Evolutionary conservation across 1,140 invertebrate genomes (phyloP).

Genomic region (Drosophila yakuba): DNA sequence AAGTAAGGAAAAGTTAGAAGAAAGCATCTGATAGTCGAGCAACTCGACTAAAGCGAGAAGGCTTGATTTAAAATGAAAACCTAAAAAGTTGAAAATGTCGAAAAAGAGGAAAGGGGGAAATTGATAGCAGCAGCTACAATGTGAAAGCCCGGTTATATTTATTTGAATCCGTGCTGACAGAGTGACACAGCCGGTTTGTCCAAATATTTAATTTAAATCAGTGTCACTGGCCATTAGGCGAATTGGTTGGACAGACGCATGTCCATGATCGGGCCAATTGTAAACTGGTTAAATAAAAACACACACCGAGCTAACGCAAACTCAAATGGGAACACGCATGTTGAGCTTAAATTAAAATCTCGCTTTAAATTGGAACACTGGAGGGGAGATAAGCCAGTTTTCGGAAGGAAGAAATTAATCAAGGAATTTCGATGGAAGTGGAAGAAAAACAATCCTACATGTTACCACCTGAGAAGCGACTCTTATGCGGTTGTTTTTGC

Average conservation of each 20-base stretch:
- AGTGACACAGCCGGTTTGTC: conserved; percentile 42
- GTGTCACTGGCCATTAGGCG: conserved; percentile 67
- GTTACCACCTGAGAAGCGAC: conserved; percentile 41
- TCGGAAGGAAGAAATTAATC: conserved; percentile 23
- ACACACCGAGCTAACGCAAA: conserved; percentile 5
- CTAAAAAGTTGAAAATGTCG: conserved; percentile 11
- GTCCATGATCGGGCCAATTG: conserved; percentile 45
- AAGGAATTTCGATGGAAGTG: conserved; percentile 7
- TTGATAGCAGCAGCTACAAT: conserved; percentile 18
- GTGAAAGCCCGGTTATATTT: conserved; percentile 59
- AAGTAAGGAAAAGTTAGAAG: too few relatives aligned
- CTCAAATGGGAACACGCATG: conserved; percentile 6
- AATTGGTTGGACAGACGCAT: background rate
- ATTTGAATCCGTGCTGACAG: conserved; percentile 60
- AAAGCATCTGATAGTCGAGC: background rate
- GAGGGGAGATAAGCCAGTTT: background rate
- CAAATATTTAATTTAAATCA: conserved; percentile 83
- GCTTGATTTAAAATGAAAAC: conserved; percentile 33
- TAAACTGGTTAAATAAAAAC: conserved; percentile 46
- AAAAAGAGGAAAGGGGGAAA: conserved; percentile 2
- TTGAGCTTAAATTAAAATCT: conserved; percentile 36
- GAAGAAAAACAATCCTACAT: conserved; percentile 30
- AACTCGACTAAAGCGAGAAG: conserved; percentile 1
- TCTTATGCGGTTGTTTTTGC: conserved; percentile 47
- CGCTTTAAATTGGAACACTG: conserved; percentile 26